phyloP scores from a whole-genome alignment of 2,797 vertebrate genomes.

The Pseudochromis fuscus region DNA sequence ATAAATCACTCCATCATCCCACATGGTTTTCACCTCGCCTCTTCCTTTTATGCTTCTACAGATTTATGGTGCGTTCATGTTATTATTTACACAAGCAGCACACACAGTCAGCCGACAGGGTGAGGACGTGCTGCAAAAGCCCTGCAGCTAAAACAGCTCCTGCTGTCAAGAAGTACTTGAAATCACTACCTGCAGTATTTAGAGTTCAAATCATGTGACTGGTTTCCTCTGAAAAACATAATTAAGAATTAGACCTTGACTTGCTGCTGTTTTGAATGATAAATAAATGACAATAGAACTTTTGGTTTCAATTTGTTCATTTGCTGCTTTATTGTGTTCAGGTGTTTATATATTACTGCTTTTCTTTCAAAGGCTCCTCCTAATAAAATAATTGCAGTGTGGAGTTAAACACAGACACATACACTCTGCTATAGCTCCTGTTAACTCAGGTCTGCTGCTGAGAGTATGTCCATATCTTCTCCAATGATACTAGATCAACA shows the following conservation, averaged over 20 bases:
- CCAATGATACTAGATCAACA: conserved; percentile 5
- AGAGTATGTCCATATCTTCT: neutral
- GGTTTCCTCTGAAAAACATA: conserved; percentile 18
- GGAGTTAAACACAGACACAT: neutral
- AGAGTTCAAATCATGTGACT: conserved; percentile 20
- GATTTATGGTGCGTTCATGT: conserved; percentile 12
- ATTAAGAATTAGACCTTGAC: conserved; percentile 16
- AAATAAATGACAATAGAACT: neutral
- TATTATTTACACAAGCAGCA: conserved; percentile 36
- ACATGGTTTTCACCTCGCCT: conserved; percentile 14
- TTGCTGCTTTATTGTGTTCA: neutral
- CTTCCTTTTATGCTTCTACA: neutral
- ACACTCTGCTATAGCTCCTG: neutral
- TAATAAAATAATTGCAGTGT: neutral
- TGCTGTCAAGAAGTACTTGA: conserved; percentile 50
- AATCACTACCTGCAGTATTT: conserved; percentile 44
- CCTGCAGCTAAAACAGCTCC: conserved; percentile 53
- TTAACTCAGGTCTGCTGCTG: neutral
- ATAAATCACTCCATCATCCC: conserved; percentile 8
- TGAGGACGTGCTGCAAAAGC: conserved; percentile 19
- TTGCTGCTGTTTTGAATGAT: conserved; percentile 15
- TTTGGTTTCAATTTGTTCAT: neutral
- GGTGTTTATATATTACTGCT: too few relatives aligned
- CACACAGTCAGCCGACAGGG: neutral
- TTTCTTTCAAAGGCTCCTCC: neutral